Base-by-base conservation (phyloP, 2,113 vertebrate genomes). In the Catagonus wagneri region DNA sequence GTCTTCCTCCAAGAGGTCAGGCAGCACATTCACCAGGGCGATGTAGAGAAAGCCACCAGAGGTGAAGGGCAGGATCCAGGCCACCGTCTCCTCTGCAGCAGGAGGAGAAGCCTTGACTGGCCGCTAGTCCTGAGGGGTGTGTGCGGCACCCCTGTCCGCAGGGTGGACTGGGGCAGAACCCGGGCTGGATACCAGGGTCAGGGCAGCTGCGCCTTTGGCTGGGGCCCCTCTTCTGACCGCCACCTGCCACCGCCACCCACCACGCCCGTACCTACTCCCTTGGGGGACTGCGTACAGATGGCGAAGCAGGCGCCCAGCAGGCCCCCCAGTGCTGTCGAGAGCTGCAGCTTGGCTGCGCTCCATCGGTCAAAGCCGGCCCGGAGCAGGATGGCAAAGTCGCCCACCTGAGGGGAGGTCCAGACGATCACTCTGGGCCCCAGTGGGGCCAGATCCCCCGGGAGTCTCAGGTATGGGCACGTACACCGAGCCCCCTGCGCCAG, bases 1-100 rank as follows among this genome's bases (percentile, higher is more conserved):
- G 76, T 99, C 99, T 98, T 99, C 99, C 90, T 99, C 98, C 6
- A 99, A 94, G 89, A 99, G 99, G 98, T 99, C 99, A 15, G 99
- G 99, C 94, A 99, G 98, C 89, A 99, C 99, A 15, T 99, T 99
- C 96, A 99, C 99, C 99, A 99, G 98, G 79, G 99, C 99, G 4
- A 99, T 99, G 97, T 99, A 99, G 74, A 99, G 99, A 94, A 99
- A 99, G 54, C 99, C 99, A 58, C 99, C 99, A 3, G 99, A 99
- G 52, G 99, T 99, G 98, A 99, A 99, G 81, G 99, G 99, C 56
- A 99, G 98, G 94, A 99, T 99, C 99, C 99, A 99, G 68, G 98
- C 99, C 81, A 99, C 98, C 0, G 99, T 99, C 97, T 99, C 99
- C 98, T 99, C 98, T 98, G 97, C 15, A 90, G 3, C 6, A 78